Evolutionary conservation across 2,888 invertebrate species (phyloP), one percentile per base, ranked within the genome.

Genomic region (Melinopterus prodromus): DNA sequence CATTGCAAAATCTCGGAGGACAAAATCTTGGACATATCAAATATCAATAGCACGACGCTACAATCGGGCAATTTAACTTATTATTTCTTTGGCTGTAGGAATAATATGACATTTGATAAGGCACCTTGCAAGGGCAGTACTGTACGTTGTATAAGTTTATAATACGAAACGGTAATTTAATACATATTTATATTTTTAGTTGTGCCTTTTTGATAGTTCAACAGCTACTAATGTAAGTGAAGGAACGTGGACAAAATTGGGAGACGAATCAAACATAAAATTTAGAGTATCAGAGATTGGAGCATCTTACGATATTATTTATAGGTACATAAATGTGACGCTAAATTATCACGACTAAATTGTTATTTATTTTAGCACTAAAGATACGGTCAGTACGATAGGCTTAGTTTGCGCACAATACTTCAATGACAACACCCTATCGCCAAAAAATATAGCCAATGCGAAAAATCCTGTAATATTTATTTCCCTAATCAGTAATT

Each of bases 81-180:
- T 81, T 87, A 85, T 69, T 90, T 89, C 83, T 87, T 88, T 82
- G 89, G 90, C 5, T 90, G 90, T 81, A 83, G 80, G 71, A 84
- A 89, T 82, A 83, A 80, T 14, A 80, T 80, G 71, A 79, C 81
- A 79, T 80, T 74, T 70, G 71, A 80, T 76, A 69, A 36, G 26
- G 80, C 76, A 6, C 70, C 78, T 71, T 83, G 83, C 72, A 79
- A 78, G 38, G 76, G 74, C 35, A 80, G 82, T 69, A 81, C 84
- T 71, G 84, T 85, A 81, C 75, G 83, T 84, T 76, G 74, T 71
- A 16, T n/a, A 71, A 35, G 15, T 72, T 75, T 38, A 76, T 80
- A 72, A 37, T 72, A 38, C 26, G n/a, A 71, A 15, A 71, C 38
- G 37, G 71, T 77, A 78, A 69, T n/a, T 35, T 15, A 70, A 77